Evolutionary conservation across 1,140 invertebrate genomes (phyloP).

Genomic region (Nomia melanderi): DNA sequence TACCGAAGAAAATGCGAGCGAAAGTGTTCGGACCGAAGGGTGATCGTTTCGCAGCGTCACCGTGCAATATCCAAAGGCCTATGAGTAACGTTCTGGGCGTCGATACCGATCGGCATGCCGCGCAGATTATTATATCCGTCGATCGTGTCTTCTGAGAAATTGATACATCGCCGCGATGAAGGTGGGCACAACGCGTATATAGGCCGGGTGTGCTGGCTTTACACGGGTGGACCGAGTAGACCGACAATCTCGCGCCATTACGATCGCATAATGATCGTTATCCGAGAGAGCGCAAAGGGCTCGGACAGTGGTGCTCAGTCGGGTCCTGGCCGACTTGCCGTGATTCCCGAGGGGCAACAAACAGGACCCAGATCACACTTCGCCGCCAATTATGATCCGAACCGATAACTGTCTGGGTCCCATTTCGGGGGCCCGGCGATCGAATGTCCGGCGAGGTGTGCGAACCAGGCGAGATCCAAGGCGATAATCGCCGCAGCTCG

Average conservation of each 20-base stretch:
- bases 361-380: slow-evolving; percentile 65
- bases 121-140: slow-evolving; percentile 50
- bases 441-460: slow-evolving; percentile 40
- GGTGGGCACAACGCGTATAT: slow-evolving; percentile 23
- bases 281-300: slow-evolving; percentile 71
- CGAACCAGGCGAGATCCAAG: slow-evolving; percentile 30
- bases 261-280: slow-evolving; percentile 76
- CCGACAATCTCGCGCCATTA: slow-evolving; percentile 76
- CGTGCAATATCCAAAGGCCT: slow-evolving; percentile 18
- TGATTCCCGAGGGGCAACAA: too few species aligned
- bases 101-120: slow-evolving; percentile 51
- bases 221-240: slow-evolving; percentile 60
- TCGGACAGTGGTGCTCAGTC: slow-evolving; percentile 69
- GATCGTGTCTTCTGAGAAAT: slow-evolving; percentile 59
- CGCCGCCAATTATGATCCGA: slow-evolving; percentile 69
- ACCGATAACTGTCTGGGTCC: slow-evolving; percentile 59
- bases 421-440: slow-evolving; percentile 19
- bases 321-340: slow-evolving; percentile 27
- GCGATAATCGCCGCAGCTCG: slow-evolving; percentile 50
- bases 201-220: slow-evolving; percentile 54
- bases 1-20: too few species aligned
- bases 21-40: too few species aligned
- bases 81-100: slow-evolving; percentile 23
- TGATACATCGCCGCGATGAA: slow-evolving; percentile 51
- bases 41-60: slow-evolving; percentile 5